A percentile compares a stretch with the other conserved stretches of the same genome.
Conservation (phyloP, 2,888 invertebrate species). For the Asteroscopus sphinx region DNA sequence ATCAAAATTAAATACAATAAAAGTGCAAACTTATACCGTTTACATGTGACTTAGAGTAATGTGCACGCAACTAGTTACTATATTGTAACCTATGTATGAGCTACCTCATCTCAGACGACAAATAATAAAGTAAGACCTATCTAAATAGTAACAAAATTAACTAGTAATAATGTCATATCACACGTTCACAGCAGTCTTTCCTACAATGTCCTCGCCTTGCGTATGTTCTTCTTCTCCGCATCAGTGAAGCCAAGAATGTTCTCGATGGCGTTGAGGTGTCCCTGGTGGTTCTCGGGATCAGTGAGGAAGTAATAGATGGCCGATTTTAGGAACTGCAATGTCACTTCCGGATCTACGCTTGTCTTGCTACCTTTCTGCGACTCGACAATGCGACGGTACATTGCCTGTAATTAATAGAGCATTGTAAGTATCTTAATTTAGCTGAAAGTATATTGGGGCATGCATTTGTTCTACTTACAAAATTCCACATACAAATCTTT, state of each 20-base stretch:
- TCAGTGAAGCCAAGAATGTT: constrained; percentile 97
- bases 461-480: constrained; percentile 41
- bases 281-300: constrained; percentile 96
- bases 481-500: constrained; percentile 28
- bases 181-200: constrained; percentile 80
- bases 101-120: constrained; percentile 65
- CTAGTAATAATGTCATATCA: constrained; percentile 79
- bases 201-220: constrained; percentile 90
- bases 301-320: constrained; percentile 98
- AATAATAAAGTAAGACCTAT: constrained; percentile 67
- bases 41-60: constrained; percentile 50
- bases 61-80: constrained; percentile 62
- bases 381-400: constrained; percentile 95
- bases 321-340: constrained; percentile 97
- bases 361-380: constrained; percentile 92
- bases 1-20: constrained; percentile 45
- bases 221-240: constrained; percentile 94
- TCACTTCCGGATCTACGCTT: constrained; percentile 96
- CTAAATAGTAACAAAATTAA: constrained; percentile 68
- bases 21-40: constrained; percentile 46
- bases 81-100: constrained; percentile 50
- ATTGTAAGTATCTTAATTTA: constrained; percentile 15
- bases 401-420: constrained; percentile 91
- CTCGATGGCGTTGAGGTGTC: constrained; percentile 96
- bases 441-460: constrained; percentile 12